Conservation (phyloP, 2,888 invertebrate species). For the Syrphus vitripennis region DNA sequence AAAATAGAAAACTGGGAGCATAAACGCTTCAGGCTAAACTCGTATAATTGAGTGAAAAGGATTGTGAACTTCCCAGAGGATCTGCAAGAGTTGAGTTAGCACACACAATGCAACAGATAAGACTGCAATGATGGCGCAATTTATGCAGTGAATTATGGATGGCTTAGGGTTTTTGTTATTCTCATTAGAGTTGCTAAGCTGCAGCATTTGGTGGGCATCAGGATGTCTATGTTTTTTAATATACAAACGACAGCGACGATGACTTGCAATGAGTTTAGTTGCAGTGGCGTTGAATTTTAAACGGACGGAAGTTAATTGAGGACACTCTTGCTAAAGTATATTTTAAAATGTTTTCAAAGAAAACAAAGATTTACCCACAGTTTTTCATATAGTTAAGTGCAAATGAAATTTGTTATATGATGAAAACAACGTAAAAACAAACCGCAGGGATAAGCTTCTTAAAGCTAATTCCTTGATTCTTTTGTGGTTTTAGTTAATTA, state of each 20-base stretch:
- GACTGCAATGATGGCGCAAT: conserved; percentile 13
- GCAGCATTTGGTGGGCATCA: not conserved
- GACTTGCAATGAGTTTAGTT: conserved; percentile 18
- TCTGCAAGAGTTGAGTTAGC: conserved; percentile 6
- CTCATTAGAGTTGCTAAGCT: conserved; percentile 12
- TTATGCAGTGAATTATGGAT: conserved; percentile 45
- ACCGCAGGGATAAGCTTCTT: not conserved
- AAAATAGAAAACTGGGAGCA: conserved; percentile 8
- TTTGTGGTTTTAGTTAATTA: not conserved
- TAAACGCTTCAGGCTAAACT: conserved; percentile 43
- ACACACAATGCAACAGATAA: conserved; percentile 53
- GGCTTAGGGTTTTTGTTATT: conserved; percentile 23
- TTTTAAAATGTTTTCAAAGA: conserved; percentile 23
- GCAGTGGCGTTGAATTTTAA: conserved; percentile 23
- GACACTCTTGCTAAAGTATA: conserved; percentile 18
- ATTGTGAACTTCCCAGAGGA: conserved; percentile 11
- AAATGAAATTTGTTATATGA: not conserved
- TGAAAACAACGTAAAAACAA: not conserved
- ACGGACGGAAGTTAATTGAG: conserved; percentile 40
- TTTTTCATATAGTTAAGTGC: not conserved
- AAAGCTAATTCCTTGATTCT: not conserved
- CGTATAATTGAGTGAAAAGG: conserved; percentile 53
- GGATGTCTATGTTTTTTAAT: conserved; percentile 27
- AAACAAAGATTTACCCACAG: not conserved
- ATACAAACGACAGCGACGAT: conserved; percentile 6